Percentiles rank a stretch among this genome's conserved stretches.
phyloP scores from a whole-genome alignment of 1,140 invertebrate species.

The Caerostris darwini region DNA sequence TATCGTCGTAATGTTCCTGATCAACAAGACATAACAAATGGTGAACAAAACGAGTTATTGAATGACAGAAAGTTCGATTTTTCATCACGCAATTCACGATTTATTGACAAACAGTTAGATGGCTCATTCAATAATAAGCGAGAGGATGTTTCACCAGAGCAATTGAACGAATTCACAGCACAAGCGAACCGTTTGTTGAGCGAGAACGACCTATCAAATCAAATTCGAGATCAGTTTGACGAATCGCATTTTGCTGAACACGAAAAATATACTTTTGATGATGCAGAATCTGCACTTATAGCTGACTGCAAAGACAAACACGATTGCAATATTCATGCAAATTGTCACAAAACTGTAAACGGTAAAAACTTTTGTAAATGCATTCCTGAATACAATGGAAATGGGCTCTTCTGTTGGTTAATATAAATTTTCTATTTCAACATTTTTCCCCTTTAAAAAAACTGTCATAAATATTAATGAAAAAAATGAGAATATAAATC shows the following conservation, averaged over 20 bases:
- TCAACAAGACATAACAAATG: background rate
- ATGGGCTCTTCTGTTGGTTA: slow-evolving; percentile 49
- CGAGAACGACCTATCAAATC: background rate
- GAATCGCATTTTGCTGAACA: background rate
- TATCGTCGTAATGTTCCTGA: background rate
- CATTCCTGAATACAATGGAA: slow-evolving; percentile 19
- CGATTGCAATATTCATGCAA: slow-evolving; percentile 36
- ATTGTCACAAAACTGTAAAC: slow-evolving; percentile 2
- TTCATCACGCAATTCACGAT: background rate
- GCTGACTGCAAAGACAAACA: background rate
- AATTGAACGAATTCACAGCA: background rate
- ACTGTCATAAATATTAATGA: too few species aligned
- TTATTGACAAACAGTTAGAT: background rate
- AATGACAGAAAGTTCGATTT: background rate
- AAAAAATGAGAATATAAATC: too few species aligned
- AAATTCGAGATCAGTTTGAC: background rate
- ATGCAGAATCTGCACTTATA: slow-evolving; percentile 16
- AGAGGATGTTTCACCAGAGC: background rate
- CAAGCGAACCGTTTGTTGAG: too few species aligned
- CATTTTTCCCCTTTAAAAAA: too few species aligned
- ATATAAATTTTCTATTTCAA: background rate
- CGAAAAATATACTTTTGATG: slow-evolving; percentile 34
- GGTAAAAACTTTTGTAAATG: slow-evolving; percentile 32
- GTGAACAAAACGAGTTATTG: background rate
- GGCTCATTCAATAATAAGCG: background rate